Base-by-base conservation (phyloP, 2,888 invertebrate species). In the Penaeus monodon region DNA sequence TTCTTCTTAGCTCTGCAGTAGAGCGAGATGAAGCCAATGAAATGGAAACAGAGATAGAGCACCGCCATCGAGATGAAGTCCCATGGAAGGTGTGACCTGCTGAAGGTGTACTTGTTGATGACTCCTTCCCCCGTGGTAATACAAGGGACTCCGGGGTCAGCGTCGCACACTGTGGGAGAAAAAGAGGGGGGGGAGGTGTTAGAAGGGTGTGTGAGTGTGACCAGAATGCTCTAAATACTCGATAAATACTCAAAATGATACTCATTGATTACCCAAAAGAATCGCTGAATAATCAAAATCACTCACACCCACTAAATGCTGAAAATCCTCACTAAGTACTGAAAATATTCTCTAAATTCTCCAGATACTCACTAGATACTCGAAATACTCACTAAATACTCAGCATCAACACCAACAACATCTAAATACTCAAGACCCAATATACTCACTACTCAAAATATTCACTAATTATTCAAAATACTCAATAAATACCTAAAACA, bases 101-200 rank as follows among this genome's bases (percentile, higher is more conserved):
- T 92, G 92, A 97, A 97, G 92, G 96, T 96, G 91, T 95, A 96
- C 88, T 94, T 94, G 66, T 94, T 94, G 74, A 97, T 93, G 0
- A 97, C 96, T 91, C 95, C 95, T 33, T 93, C 93, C 0, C 97
- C 97, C 4, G 94, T 94, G 88, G 93, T 94, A 80, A 96, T 92
- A 91, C 97, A 97, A 0, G 96, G 96, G 14, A 95, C 92, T 12
- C 95, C 94, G 0, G 93, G 92, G 84, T 94, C 93, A 65, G 93
- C 92, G 12, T 94, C 93, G 92, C 96, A 96, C 65, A 94, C 95
- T 95, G 91, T 27, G 92, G 92, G 44, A 3, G 49, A 90, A 90
- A 91, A 8, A 7, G 17, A 27, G 91, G 27, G 92, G 92, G 24
- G 12, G 65, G 76, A 64, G 49, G 63, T 12, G 57, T 10, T 2